Evolutionary conservation across 2,797 vertebrate genomes (phyloP).

Genomic region (Thamnophis elegans): DNA sequence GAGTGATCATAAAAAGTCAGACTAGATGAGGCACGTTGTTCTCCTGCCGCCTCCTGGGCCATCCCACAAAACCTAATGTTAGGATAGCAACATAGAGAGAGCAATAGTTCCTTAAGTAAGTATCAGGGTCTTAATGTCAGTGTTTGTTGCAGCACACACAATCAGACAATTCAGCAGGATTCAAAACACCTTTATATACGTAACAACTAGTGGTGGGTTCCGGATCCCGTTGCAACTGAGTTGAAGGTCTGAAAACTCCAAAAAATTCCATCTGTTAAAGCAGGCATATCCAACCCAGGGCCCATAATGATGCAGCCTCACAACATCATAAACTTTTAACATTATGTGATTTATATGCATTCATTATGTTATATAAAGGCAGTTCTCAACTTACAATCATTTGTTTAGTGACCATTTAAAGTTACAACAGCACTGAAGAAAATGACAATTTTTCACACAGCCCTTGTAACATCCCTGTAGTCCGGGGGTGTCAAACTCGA

Average conservation of each 20-base stretch:
- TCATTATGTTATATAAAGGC: neutral
- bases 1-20: too few species aligned
- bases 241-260: neutral
- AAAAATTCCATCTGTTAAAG: neutral
- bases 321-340: neutral
- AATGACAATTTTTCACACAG: neutral
- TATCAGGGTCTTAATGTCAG: too few species aligned
- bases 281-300: neutral
- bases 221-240: neutral
- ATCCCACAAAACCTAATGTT: neutral
- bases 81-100: neutral
- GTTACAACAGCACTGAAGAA: neutral
- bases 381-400: neutral
- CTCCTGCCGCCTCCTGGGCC: too few species aligned
- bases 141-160: too few species aligned
- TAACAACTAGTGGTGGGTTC: too few species aligned
- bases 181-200: too few species aligned
- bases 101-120: neutral
- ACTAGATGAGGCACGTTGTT: too few species aligned
- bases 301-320: neutral
- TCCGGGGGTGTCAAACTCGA: too few species aligned
- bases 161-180: too few species aligned
- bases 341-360: neutral
- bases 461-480: neutral
- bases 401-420: neutral